Conservation (phyloP, 2,888 invertebrate species). For the Metacarcinus magister region DNA sequence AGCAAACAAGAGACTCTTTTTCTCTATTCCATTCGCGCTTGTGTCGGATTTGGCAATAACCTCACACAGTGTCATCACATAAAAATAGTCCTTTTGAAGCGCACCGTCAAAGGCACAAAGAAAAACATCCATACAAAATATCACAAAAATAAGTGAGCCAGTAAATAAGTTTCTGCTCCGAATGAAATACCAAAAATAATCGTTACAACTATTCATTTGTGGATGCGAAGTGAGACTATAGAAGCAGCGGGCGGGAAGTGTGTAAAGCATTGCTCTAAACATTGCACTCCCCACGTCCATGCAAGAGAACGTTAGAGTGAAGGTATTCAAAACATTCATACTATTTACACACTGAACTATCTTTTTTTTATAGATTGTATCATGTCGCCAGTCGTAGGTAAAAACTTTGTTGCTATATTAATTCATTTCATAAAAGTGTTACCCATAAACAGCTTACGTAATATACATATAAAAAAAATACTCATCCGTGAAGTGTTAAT, state of each 20-base stretch:
- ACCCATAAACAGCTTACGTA: neutral
- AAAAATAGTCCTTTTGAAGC: neutral
- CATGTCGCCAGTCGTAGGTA: neutral
- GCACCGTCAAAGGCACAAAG: neutral
- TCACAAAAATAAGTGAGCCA: neutral
- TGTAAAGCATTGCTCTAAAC: neutral
- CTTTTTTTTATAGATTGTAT: no score
- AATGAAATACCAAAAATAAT: neutral
- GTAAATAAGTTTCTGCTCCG: neutral
- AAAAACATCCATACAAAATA: neutral
- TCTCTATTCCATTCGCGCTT: neutral
- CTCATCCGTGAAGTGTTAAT: no score
- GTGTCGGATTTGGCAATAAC: neutral
- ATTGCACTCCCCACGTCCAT: neutral
- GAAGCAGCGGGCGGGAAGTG: neutral
- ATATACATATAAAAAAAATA: no score
- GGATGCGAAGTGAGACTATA: neutral
- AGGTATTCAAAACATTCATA: neutral
- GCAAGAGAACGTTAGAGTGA: neutral
- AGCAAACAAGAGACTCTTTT: neutral
- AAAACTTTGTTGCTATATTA: neutral
- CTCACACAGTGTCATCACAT: neutral
- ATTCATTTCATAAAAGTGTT: neutral
- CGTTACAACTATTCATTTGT: neutral
- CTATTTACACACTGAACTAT: neutral